Base-by-base conservation (phyloP, 2,888 invertebrate genomes). In the Thereva unica region DNA sequence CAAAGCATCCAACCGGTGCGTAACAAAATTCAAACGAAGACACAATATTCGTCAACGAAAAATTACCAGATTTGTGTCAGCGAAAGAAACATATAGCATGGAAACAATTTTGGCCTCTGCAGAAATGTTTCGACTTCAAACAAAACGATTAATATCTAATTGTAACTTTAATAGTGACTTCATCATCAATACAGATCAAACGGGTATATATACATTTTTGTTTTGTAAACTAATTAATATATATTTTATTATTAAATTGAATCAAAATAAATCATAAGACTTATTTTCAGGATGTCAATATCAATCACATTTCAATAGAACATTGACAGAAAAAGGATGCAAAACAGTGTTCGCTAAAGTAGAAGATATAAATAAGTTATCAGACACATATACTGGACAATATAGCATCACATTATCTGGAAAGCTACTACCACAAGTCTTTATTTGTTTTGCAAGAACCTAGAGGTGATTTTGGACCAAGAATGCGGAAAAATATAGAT, bases 381-480 rank as follows among this genome's bases (percentile, higher is more conserved):
- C 50, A 23, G 23, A 47, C 9, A n/a, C n/a, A n/a, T n/a, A n/a
- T n/a, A n/a, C n/a, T n/a, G 47, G 4, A 6, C 9, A 47, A 47
- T 47, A 47, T 10, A 5, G 47, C 10, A 47, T 47, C 10, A 47
- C 47, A 5, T 8, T 47, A n/a, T 47, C 47, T 47, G 10, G 50
- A 5, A 9, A 23, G 5, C 7, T 50, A 9, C 12, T 12, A 23
- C 50, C 50, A 10, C 34, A 12, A 53, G 55, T 65, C 9, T 65
- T 44, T 47, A 42, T 55, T 23, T 65, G 65, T n/a, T 47, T 56
- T 65, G 47, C 55, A 65, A 56, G 56, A 65, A 35, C 4, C 4
- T 35, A 65, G 47, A 41, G 54, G 42, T 35, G 35, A 5, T 8
- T 65, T 65, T 65, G 34, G 54, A 40, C 65, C 54, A 9, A 54